These are phyloP conservation scores for Platerodrilus igneus DNA, from an alignment of 2,888 invertebrate genomes.

Conservation along the genomic window DNA sequence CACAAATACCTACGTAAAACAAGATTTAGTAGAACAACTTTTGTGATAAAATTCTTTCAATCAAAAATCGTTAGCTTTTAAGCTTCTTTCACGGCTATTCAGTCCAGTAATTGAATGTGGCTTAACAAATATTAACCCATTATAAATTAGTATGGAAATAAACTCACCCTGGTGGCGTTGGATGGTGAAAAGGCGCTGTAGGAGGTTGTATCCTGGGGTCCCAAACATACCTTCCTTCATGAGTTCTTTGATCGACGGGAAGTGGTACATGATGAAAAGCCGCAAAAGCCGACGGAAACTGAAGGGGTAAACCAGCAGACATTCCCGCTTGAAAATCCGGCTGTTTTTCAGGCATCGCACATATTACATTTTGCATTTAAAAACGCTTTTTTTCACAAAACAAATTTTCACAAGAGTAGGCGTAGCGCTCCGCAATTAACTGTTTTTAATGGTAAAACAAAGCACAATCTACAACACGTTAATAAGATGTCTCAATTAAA, in stretches of 20 bases:
- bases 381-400: constrained; percentile 7
- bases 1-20: too few species aligned
- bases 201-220: constrained; percentile 46
- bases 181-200: constrained; percentile 36
- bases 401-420: too few species aligned
- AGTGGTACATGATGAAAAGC: constrained; percentile 58
- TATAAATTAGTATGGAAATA: too few species aligned
- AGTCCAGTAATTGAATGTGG: not conserved
- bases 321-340: constrained; percentile 45
- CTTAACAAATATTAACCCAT: not conserved
- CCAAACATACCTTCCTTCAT: constrained; percentile 47
- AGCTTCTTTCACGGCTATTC: too few species aligned
- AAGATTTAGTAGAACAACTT: too few species aligned
- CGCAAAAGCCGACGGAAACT: constrained; percentile 49
- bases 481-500: constrained; percentile 29
- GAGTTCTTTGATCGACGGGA: constrained; percentile 56
- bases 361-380: constrained; percentile 25
- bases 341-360: constrained; percentile 47
- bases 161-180: constrained; percentile 41
- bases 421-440: too few species aligned
- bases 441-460: too few species aligned
- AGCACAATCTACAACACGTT: too few species aligned
- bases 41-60: too few species aligned
- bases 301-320: constrained; percentile 46
- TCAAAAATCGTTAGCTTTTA: too few species aligned